Base-by-base conservation (phyloP, 2,797 vertebrate genomes). In the Brachyalestes nurse region DNA sequence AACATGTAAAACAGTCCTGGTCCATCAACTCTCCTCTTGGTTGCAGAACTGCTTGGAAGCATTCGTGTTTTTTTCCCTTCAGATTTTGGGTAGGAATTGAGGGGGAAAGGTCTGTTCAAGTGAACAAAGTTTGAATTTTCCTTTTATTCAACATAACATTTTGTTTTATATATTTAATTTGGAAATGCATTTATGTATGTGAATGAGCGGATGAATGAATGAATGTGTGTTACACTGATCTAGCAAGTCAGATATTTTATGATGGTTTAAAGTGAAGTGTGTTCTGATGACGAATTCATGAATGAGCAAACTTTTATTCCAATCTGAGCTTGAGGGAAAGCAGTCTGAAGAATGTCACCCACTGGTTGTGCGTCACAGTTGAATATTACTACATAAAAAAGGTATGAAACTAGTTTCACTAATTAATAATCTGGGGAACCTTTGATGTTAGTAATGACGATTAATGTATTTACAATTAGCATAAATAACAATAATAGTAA, bases 101-200 rank as follows among this genome's bases (percentile, higher is more conserved):
- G 40, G 62, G 71, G 88, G 90, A 87, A 86, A 90, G 86, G 87
- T 89, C 83, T 85, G 77, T 89, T 89, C 88, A 92, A 93, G 85
- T 94, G 89, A 90, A 92, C 86, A 90, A 87, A 92, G 90, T 88
- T 91, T 93, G 89, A 87, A 89, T 86, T 92, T 91, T 93, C 87
- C 88, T 89, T 90, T 86, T 87, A 88, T 91, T 88, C 71, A 85
- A 88, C 86, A 87, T 84, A 71, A 89, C 91, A 86, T 62, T 80
- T 78, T 79, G 67, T 72, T 83, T 85, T 73, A 82, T 55, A 84
- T 75, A 47, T 82, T 74, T 92, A 87, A 88, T 89, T 92, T 89
- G 88, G 81, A 92, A 90, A 88, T 93, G 87, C 69, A 25, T 83
- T 69, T 67, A 87, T 91, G 72, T 77, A 83, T 89, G 80, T 72